Conservation (phyloP, 2,888 invertebrate genomes). For the Operophtera brumata region DNA sequence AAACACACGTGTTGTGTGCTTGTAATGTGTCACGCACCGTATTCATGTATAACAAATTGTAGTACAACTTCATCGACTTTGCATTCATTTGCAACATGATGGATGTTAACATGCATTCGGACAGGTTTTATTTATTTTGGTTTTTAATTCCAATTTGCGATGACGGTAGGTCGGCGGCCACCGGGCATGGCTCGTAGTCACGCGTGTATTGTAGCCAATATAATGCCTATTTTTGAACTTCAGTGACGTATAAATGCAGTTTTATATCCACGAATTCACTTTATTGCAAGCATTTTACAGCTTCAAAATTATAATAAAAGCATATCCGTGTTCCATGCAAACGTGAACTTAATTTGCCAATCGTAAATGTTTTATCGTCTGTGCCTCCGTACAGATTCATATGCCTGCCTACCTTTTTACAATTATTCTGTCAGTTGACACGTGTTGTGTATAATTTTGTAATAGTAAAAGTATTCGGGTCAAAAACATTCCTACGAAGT, state of each 20-base stretch:
- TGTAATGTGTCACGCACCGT: not conserved
- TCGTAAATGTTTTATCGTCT: constrained; percentile 35
- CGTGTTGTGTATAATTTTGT: not conserved
- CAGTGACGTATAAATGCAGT: constrained; percentile 52
- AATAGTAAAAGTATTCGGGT: not conserved
- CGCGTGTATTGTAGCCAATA: constrained; percentile 51
- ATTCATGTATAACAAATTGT: not conserved
- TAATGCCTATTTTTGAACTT: constrained; percentile 52
- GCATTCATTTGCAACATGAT: constrained; percentile 13
- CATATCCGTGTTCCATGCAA: constrained; percentile 28
- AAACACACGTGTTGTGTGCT: constrained; percentile 7
- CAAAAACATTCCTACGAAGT: not conserved
- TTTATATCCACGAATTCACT: constrained; percentile 54
- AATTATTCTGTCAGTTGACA: constrained; percentile 4
- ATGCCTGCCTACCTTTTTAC: constrained; percentile 5
- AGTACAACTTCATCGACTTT: constrained; percentile 13
- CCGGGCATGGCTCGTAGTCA: constrained; percentile 30
- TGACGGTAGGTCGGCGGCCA: constrained; percentile 29
- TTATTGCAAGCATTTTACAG: constrained; percentile 54
- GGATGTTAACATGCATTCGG: constrained; percentile 6
- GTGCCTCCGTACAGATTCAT: constrained; percentile 13
- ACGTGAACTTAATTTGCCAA: constrained; percentile 32
- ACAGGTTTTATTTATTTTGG: constrained; percentile 10
- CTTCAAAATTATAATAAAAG: constrained; percentile 36
- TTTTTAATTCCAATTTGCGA: constrained; percentile 42